phyloP scores from a whole-genome alignment of 2,113 vertebrate genomes.

The Notiomystis cincta region DNA sequence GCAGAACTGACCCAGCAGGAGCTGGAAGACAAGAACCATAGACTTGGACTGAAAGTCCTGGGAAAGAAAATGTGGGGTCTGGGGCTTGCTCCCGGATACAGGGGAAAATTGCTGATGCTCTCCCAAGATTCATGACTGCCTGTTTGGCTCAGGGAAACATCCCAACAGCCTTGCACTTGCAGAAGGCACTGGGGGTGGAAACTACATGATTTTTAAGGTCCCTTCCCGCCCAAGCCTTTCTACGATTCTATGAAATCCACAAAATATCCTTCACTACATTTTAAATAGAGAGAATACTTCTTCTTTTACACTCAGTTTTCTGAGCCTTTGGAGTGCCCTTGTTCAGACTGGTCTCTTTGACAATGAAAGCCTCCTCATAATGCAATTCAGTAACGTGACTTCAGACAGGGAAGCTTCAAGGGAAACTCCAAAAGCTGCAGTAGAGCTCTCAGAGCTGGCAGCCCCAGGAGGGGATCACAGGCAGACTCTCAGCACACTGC shows the following conservation, averaged over 20 bases:
- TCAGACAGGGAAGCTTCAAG: background rate
- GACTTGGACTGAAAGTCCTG: background rate
- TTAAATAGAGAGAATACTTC: background rate
- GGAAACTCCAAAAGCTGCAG: background rate
- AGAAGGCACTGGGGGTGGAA: background rate
- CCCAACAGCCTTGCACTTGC: rapidly evolving
- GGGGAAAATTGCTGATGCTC: background rate
- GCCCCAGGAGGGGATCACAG: background rate
- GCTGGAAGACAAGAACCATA: background rate
- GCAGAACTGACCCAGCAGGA: background rate
- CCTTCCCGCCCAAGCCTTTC: background rate
- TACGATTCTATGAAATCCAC: background rate
- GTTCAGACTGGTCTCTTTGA: background rate
- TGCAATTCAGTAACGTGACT: rapidly evolving
- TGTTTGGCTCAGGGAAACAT: background rate
- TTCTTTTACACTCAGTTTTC: background rate
- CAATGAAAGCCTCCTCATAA: background rate
- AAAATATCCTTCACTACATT: background rate
- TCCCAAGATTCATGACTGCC: rapidly evolving
- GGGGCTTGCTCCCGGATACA: background rate
- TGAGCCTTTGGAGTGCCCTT: background rate
- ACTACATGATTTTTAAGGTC: background rate
- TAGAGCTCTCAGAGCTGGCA: background rate
- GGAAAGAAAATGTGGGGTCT: background rate
- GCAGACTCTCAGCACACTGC: background rate